These are phyloP conservation scores for Epinephelus moara DNA, from an alignment of 2,113 vertebrate species.

Conservation along the genomic window DNA sequence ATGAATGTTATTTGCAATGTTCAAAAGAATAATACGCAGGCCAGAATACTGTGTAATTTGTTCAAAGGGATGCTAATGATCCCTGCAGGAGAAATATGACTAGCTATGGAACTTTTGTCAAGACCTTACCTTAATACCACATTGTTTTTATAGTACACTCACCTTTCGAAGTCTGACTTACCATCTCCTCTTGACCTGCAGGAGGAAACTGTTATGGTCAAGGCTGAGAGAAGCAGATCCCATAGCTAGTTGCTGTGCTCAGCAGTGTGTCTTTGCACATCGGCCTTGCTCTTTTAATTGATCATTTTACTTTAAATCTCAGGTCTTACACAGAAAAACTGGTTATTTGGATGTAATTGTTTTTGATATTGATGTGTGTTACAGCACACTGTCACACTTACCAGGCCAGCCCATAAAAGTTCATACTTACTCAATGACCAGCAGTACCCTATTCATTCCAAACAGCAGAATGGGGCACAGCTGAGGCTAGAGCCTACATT, in stretches of 20 bases:
- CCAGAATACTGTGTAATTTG: neutral
- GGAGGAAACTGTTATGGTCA: slow-evolving; percentile 67
- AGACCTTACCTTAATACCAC: slow-evolving; percentile 68
- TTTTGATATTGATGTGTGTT: slow-evolving; percentile 83
- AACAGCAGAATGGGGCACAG: slow-evolving; percentile 93
- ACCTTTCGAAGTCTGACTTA: slow-evolving; percentile 79
- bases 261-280: slow-evolving; percentile 83
- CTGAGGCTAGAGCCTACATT: slow-evolving; percentile 92
- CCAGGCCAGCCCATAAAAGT: slow-evolving; percentile 89
- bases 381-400: slow-evolving; percentile 91
- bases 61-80: slow-evolving; percentile 51
- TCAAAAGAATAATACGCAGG: slow-evolving; percentile 1
- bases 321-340: slow-evolving; percentile 92
- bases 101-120: slow-evolving; percentile 86
- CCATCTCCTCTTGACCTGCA: slow-evolving; percentile 72
- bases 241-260: slow-evolving; percentile 85
- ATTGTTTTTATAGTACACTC: slow-evolving; percentile 60
- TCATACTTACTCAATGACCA: slow-evolving; percentile 92
- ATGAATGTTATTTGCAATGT: slow-evolving; percentile 7
- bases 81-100: slow-evolving; percentile 64
- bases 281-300: slow-evolving; percentile 51
- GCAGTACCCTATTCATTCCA: slow-evolving; percentile 94
- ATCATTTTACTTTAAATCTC: slow-evolving; percentile 75
- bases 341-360: slow-evolving; percentile 77
- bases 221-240: slow-evolving; percentile 79